These are phyloP conservation scores for Trichonephila inaurata DNA, from an alignment of 1,140 invertebrate genomes.

Conservation along the genomic window DNA sequence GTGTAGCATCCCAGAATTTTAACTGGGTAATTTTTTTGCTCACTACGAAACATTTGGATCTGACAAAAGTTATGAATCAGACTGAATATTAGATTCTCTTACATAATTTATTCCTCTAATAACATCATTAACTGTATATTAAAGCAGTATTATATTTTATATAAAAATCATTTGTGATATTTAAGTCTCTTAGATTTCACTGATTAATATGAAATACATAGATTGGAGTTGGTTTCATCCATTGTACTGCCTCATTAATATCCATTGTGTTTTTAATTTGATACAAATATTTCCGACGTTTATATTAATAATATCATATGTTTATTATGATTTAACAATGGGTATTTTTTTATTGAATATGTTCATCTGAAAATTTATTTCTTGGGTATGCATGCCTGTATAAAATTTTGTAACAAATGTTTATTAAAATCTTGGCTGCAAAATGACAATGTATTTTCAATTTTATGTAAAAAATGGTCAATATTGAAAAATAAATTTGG, in stretches of 20 bases:
- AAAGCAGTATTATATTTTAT: constrained; percentile 65
- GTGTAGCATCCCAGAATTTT: not conserved
- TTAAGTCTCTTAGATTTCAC: constrained; percentile 39
- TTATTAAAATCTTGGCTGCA: constrained; percentile 37
- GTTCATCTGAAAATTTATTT: not conserved
- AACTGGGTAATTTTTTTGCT: not conserved
- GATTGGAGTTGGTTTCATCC: not conserved
- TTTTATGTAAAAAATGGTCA: constrained; percentile 39
- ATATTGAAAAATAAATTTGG: constrained; percentile 39
- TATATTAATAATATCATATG: not conserved
- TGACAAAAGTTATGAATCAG: constrained; percentile 8
- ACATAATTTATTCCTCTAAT: constrained; percentile 44
- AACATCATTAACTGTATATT: constrained; percentile 29
- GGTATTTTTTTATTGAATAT: constrained; percentile 33
- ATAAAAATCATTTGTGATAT: constrained; percentile 48
- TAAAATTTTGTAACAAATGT: constrained; percentile 22
- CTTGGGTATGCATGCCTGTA: not conserved
- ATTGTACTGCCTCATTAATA: not conserved
- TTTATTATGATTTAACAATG: constrained; percentile 18
- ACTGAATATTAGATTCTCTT: constrained; percentile 17
- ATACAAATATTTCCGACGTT: not conserved
- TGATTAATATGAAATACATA: not conserved
- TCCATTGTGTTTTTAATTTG: constrained; percentile 32
- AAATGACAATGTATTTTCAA: constrained; percentile 57
- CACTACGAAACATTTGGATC: constrained; percentile 16